Percentiles rank a stretch among this genome's conserved stretches.
phyloP scores from a whole-genome alignment of 2,797 vertebrate species.

The Botia almorhae region DNA sequence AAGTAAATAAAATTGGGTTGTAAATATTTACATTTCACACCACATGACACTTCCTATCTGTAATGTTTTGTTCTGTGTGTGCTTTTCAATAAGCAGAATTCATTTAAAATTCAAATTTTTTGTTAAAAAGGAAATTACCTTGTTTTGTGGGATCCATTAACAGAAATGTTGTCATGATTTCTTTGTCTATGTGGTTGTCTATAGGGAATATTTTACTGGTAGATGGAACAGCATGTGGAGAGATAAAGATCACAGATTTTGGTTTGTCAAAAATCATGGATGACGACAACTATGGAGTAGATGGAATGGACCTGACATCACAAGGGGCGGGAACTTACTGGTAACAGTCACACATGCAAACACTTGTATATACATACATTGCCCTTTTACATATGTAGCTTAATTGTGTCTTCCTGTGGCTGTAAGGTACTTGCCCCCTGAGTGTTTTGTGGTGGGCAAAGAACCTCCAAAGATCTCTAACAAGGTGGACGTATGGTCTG shows the following conservation, averaged over 20 bases:
- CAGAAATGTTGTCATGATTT: neutral
- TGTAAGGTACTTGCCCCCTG: constrained; percentile 94
- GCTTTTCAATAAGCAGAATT: no score
- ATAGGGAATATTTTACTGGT: constrained; percentile 97
- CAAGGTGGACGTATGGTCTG: constrained; percentile 99
- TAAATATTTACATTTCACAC: no score
- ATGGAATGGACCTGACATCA: constrained; percentile 98
- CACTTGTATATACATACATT: neutral
- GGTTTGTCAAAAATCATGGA: constrained; percentile 99
- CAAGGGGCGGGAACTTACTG: constrained; percentile 99
- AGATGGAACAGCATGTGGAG: constrained; percentile 97
- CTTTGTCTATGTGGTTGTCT: constrained; percentile 10
- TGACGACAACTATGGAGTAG: constrained; percentile 97
- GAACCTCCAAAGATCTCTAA: constrained; percentile 99
- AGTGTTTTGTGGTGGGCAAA: constrained; percentile 99
- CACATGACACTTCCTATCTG: no score
- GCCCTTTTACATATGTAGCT: constrained; percentile 86
- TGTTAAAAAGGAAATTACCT: no score
- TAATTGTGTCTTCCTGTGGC: constrained; percentile 96
- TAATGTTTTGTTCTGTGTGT: no score
- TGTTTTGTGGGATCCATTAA: neutral
- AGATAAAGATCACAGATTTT: constrained; percentile 99
- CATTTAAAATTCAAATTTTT: no score
- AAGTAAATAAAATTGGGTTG: no score
- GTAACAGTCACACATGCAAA: constrained; percentile 70